These are phyloP conservation scores for Carduelis carduelis DNA, from an alignment of 2,797 vertebrate genomes.

Conservation along the genomic window DNA sequence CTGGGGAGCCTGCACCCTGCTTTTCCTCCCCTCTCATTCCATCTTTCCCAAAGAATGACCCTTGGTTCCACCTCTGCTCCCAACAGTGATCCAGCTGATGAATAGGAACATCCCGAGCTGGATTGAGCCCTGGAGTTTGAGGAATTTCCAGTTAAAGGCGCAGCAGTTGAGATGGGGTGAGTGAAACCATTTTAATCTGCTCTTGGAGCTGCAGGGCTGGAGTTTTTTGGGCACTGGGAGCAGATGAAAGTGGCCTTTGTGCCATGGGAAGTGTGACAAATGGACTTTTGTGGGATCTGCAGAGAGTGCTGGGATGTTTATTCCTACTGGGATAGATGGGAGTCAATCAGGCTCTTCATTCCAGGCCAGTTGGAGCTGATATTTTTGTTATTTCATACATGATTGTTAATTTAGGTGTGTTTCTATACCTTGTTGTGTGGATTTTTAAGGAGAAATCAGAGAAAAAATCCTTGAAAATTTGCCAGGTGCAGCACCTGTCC, in stretches of 20 bases:
- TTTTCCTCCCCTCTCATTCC: not conserved
- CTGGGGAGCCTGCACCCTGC: not conserved
- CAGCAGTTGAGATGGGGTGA: slow-evolving; percentile 24
- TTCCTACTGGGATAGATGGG: not conserved
- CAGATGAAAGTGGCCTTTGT: slow-evolving; percentile 19
- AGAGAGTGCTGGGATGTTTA: not conserved
- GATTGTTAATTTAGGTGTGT: not conserved
- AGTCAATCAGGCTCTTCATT: not conserved
- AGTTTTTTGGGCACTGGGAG: not conserved
- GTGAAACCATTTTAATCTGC: not conserved
- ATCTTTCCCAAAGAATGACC: not conserved
- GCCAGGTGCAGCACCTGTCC: not conserved
- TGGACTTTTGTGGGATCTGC: not conserved
- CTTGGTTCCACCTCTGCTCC: not conserved
- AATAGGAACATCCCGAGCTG: slow-evolving; percentile 51
- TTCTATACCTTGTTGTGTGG: accelerated
- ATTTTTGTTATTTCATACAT: not conserved
- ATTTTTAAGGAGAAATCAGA: not conserved
- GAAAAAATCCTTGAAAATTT: not conserved
- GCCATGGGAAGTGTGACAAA: not conserved
- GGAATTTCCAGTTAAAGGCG: slow-evolving; percentile 54
- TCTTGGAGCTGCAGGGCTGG: not conserved
- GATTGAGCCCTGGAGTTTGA: slow-evolving; percentile 15
- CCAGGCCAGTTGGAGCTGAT: not conserved
- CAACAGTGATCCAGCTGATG: slow-evolving; percentile 45